Evolutionary conservation across 1,140 invertebrate genomes (phyloP), one percentile per base, ranked within the genome.

Genomic region (Epicauta chinensis): DNA sequence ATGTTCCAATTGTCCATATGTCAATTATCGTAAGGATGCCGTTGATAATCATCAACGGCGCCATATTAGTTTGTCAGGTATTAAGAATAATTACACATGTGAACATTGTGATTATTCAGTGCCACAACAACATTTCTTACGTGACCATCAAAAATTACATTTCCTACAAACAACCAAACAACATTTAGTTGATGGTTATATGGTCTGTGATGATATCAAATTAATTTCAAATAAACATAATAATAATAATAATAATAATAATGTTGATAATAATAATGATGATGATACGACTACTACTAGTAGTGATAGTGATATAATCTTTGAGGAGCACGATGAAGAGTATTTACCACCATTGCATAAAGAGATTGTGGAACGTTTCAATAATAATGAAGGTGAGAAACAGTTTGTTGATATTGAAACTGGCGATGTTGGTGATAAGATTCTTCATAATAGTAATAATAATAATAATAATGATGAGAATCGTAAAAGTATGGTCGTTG

Each of bases 81-180:
- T 75, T 5, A 76, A 76, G 44, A 77, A 77, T 47, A 71, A 74
- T 68, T 77, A 86, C 64, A 73, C 80, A 58, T 93, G 90, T 71
- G 81, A 82, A n/a, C 83, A 87, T 65, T 93, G 90, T 71, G 86
- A 91, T 72, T 89, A 89, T 67, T 83, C 83, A 14, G 86, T 86
- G 2, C 79, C 83, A 0, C 87, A 90, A 63, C 79, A 79, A 9
- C 83, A 89, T 64, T 84, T 89, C 50, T 67, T 89, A 5, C 73
- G 80, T n/a, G 88, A 91, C 50, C 89, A 92, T 69, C 76, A 84
- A 16, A 88, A 86, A 68, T 72, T 88, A 16, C 89, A 92, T 69
- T 91, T 91, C 64, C 75, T 74, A 56, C 47, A 54, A 72, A 53
- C 73, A 73, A 29, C 80, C 80, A 62, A 80, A 11, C 77, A 73